phyloP scores from a whole-genome alignment of 2,797 vertebrate species.

The Catostomus latipinnis region DNA sequence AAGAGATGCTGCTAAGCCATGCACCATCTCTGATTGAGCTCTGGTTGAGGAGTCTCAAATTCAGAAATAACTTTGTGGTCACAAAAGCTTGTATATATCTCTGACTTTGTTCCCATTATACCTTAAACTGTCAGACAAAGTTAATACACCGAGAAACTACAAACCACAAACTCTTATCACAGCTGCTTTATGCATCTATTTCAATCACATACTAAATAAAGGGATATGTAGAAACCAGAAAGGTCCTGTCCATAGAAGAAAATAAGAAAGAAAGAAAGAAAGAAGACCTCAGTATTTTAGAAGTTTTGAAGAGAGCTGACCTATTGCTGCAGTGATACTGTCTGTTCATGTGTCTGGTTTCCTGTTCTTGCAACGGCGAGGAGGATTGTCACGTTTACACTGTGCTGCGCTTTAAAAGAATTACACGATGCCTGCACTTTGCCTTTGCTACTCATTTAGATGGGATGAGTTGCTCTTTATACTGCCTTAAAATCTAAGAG shows the following conservation, averaged over 20 bases:
- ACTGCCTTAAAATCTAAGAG: background rate
- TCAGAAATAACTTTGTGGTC: slow-evolving; percentile 61
- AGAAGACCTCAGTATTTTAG: slow-evolving; percentile 44
- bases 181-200: slow-evolving; percentile 70
- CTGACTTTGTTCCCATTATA: slow-evolving; percentile 58
- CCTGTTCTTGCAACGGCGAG: slow-evolving; percentile 78
- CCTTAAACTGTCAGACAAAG: background rate
- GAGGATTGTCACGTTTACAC: slow-evolving; percentile 46
- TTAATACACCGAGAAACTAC: slow-evolving; percentile 36
- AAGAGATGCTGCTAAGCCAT: background rate
- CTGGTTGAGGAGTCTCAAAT: slow-evolving; percentile 31
- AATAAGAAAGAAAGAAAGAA: background rate
- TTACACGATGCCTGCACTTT: background rate
- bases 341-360: slow-evolving; percentile 83
- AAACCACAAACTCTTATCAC: slow-evolving; percentile 49
- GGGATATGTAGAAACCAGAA: slow-evolving; percentile 67
- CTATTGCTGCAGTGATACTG: slow-evolving; percentile 77
- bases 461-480: background rate
- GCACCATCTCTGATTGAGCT: background rate
- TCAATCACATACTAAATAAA: slow-evolving; percentile 76
- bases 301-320: slow-evolving; percentile 76
- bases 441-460: background rate
- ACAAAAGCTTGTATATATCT: slow-evolving; percentile 21
- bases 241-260: slow-evolving; percentile 54
- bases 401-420: too few relatives aligned